Evolutionary conservation across 2,888 invertebrate species (phyloP).

Genomic region (Sycophila texana): DNA sequence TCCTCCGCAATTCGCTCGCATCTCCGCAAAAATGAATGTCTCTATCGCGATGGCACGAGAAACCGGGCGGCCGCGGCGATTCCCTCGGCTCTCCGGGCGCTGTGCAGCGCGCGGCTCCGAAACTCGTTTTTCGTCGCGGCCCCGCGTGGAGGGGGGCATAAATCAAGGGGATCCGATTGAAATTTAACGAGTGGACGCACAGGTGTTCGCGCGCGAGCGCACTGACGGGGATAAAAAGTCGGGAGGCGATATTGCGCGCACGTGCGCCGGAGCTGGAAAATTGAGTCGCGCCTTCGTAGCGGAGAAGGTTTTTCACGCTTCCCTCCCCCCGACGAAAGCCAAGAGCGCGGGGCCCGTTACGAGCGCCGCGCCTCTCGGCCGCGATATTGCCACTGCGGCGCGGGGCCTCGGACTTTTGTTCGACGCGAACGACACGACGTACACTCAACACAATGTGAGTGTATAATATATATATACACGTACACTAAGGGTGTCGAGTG

Average conservation of each 20-base stretch:
- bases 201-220: constrained; percentile 54
- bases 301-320: neutral
- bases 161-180: constrained; percentile 65
- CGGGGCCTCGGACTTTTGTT: too few species aligned
- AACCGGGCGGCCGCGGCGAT: neutral
- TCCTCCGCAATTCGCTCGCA: neutral
- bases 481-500: too few species aligned
- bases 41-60: constrained; percentile 35
- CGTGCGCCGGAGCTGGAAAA: neutral
- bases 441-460: too few species aligned
- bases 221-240: neutral
- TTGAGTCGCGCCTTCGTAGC: neutral
- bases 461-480: too few species aligned
- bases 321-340: too few species aligned
- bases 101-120: constrained; percentile 11
- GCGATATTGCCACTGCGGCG: too few species aligned
- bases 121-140: constrained; percentile 51
- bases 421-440: too few species aligned
- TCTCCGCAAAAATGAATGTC: constrained; percentile 41
- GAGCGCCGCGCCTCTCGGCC: too few species aligned
- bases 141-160: constrained; percentile 55
- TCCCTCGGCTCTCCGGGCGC: too few species aligned
- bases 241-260: neutral
- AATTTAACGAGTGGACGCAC: constrained; percentile 64
- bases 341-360: too few species aligned